A percentile compares a stretch with the other conserved stretches of the same genome.
phyloP scores from a whole-genome alignment of 2,797 vertebrate genomes.

The Distichodus sexfasciatus region DNA sequence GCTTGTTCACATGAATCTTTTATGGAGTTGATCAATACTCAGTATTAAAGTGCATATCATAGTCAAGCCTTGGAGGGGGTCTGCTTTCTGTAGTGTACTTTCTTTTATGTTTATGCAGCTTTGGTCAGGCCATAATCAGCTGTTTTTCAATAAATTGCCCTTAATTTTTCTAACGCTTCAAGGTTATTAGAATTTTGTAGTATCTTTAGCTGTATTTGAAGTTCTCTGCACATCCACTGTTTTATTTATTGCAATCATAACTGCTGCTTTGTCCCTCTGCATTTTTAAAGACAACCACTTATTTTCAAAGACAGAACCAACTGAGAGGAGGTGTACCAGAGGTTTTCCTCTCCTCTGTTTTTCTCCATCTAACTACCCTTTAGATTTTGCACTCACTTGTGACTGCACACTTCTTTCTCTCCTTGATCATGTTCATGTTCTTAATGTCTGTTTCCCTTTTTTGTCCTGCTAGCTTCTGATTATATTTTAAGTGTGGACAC shows the following conservation, averaged over 20 bases:
- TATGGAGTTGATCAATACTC: not conserved
- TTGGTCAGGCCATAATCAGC: not conserved
- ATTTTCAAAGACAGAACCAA: constrained; percentile 9
- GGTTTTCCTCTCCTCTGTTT: not conserved
- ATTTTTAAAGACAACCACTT: constrained; percentile 26
- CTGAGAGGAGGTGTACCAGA: not conserved
- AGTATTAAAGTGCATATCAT: not conserved
- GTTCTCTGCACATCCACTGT: not conserved
- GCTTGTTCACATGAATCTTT: not conserved
- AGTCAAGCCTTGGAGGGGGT: not conserved
- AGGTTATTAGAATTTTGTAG: too few species aligned
- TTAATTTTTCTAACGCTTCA: too few species aligned
- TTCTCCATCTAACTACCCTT: not conserved
- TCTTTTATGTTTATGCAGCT: not conserved
- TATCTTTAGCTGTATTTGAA: not conserved
- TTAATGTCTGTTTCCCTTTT: too few species aligned
- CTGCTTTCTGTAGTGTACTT: not conserved
- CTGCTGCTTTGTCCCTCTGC: constrained; percentile 23
- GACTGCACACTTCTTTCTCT: too few species aligned
- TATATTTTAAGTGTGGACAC: too few species aligned
- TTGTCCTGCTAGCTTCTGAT: too few species aligned
- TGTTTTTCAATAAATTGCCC: too few species aligned
- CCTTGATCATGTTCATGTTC: too few species aligned
- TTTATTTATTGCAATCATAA: constrained; percentile 33
- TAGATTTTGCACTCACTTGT: too few species aligned